These are phyloP conservation scores for Epizoanthus rinbou DNA, from an alignment of 92 coral and sea anemone genomes.

Conservation along the genomic window DNA sequence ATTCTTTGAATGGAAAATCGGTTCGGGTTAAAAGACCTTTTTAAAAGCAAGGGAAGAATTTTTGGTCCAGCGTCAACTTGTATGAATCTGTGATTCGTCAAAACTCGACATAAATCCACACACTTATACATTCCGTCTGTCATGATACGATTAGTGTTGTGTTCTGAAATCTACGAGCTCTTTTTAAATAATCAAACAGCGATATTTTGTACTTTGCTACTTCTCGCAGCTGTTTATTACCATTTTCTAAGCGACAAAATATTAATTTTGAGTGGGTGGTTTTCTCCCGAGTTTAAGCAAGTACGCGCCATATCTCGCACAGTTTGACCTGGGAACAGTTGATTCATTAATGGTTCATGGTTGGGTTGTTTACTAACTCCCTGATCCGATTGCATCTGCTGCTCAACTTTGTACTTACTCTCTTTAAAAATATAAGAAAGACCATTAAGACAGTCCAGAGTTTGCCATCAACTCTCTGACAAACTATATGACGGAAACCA, in stretches of 20 bases:
- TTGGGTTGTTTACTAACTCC: constrained; percentile 21
- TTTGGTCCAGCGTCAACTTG: too few species aligned
- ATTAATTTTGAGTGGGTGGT: constrained; percentile 1
- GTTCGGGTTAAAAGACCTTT: neutral
- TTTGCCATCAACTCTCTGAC: too few species aligned
- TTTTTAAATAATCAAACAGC: neutral
- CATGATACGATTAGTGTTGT: neutral
- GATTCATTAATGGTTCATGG: constrained; percentile 12
- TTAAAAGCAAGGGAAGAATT: neutral
- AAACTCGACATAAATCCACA: neutral
- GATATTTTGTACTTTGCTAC: neutral
- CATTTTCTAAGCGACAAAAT: neutral
- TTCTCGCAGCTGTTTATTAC: neutral
- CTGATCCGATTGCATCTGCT: neutral
- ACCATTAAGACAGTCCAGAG: too few species aligned
- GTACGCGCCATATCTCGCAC: neutral
- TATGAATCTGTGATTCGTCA: neutral
- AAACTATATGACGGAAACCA: neutral
- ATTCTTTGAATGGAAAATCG: constrained; percentile 29
- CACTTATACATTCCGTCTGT: neutral
- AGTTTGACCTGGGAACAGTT: constrained; percentile 8
- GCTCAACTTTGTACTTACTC: neutral
- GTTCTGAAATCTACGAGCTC: constrained; percentile 1
- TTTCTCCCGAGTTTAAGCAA: neutral
- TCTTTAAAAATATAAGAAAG: too few species aligned